Evolutionary conservation across 1,140 invertebrate species (phyloP).

Genomic region (Metopolophium dirhodum): DNA sequence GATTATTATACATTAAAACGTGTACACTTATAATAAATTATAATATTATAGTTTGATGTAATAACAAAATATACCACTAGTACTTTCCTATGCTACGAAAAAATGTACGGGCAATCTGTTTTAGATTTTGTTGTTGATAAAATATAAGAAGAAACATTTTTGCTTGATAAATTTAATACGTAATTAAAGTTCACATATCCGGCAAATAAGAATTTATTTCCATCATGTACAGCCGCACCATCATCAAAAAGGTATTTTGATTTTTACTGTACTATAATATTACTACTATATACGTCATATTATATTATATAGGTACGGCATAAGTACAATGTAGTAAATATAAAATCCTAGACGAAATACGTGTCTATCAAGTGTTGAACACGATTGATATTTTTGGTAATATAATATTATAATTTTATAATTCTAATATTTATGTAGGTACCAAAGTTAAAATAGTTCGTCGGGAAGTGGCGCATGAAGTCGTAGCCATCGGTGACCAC

Average conservation of each 20-base stretch:
- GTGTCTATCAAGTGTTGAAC: too few relatives aligned
- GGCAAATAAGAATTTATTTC: background rate
- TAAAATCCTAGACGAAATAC: background rate
- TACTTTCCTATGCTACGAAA: background rate
- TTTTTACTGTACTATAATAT: background rate
- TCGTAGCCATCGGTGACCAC: background rate
- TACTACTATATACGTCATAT: background rate
- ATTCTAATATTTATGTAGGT: too few relatives aligned
- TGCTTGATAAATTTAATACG: constrained; percentile 15
- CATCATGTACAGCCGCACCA: background rate
- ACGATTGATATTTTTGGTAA: too few relatives aligned
- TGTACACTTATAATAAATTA: background rate
- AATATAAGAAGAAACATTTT: background rate
- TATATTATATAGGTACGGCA: background rate
- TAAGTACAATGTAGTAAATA: background rate
- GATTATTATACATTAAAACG: background rate
- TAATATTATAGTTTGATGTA: constrained; percentile 13
- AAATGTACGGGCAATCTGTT: background rate
- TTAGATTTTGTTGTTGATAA: constrained; percentile 14
- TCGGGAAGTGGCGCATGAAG: background rate
- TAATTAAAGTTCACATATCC: background rate
- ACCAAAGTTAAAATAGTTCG: background rate
- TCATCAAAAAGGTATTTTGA: background rate
- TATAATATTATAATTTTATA: too few relatives aligned
- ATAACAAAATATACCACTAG: background rate